Conservation (phyloP, 2,113 vertebrate species). For the Cochlearius cochlearius region DNA sequence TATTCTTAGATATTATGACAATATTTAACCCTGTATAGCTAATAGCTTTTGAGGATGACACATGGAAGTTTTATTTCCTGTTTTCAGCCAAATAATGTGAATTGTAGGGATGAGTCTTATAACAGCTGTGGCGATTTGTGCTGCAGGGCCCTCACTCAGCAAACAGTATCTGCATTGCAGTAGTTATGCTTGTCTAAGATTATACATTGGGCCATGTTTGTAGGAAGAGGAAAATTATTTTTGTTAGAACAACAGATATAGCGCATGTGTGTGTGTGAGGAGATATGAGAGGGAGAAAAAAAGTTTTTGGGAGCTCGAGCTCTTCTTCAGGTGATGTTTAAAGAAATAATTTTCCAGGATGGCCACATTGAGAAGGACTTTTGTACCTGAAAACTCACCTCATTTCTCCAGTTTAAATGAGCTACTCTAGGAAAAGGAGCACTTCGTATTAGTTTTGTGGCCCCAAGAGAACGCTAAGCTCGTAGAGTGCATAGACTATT, state of each 20-base stretch:
- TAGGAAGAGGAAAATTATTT: neutral
- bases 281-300: neutral
- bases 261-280: fast-evolving
- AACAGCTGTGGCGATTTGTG: neutral
- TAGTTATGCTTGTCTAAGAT: neutral
- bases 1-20: neutral
- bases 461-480: neutral
- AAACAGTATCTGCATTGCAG: neutral
- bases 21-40: neutral
- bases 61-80: neutral
- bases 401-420: neutral
- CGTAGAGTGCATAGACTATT: fast-evolving
- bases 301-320: neutral
- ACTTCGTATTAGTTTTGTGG: neutral
- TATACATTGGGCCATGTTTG: neutral
- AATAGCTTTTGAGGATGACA: neutral
- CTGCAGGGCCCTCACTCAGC: neutral
- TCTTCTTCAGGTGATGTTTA: neutral
- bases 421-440: neutral
- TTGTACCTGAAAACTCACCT: neutral
- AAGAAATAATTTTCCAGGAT: neutral
- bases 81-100: neutral
- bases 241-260: neutral
- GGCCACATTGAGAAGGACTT: neutral
- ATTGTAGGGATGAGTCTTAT: neutral